A percentile compares a stretch with the other conserved stretches of the same genome.
Evolutionary conservation across 2,888 invertebrate species (phyloP).

Genomic region (Leptopterna dolabrata): DNA sequence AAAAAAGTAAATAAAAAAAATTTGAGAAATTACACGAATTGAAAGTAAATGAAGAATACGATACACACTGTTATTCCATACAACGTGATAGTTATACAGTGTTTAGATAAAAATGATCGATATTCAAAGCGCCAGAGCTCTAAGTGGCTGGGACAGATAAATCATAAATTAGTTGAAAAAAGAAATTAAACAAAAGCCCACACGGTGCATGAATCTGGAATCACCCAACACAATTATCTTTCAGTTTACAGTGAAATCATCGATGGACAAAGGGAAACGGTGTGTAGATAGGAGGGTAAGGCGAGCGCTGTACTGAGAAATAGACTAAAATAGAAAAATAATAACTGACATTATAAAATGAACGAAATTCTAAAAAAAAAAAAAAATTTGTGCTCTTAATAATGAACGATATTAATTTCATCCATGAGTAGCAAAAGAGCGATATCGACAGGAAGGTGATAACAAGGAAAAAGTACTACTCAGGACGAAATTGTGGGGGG

Average conservation of each 20-base stretch:
- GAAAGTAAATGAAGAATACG: constrained; percentile 2
- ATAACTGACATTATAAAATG: background rate
- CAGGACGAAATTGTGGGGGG: background rate
- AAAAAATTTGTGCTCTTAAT: background rate
- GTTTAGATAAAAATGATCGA: background rate
- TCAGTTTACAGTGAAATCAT: background rate
- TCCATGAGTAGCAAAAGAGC: background rate
- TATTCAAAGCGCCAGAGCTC: constrained; percentile 60
- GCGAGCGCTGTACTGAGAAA: background rate
- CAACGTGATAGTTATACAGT: background rate
- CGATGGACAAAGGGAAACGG: background rate
- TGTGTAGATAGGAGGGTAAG: background rate
- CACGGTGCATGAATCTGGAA: constrained; percentile 32
- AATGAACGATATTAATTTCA: background rate
- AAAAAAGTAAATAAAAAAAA: background rate
- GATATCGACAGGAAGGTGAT: background rate
- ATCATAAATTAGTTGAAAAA: constrained; percentile 15
- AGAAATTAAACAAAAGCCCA: constrained; percentile 17
- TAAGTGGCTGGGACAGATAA: constrained; percentile 52
- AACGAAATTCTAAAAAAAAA: background rate
- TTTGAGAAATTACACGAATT: background rate
- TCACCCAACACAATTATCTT: constrained; percentile 5
- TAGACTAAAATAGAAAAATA: background rate
- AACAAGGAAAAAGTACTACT: background rate
- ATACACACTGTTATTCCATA: constrained; percentile 26